phyloP scores from a whole-genome alignment of 2,797 vertebrate species.

The Scolopax rusticola region DNA sequence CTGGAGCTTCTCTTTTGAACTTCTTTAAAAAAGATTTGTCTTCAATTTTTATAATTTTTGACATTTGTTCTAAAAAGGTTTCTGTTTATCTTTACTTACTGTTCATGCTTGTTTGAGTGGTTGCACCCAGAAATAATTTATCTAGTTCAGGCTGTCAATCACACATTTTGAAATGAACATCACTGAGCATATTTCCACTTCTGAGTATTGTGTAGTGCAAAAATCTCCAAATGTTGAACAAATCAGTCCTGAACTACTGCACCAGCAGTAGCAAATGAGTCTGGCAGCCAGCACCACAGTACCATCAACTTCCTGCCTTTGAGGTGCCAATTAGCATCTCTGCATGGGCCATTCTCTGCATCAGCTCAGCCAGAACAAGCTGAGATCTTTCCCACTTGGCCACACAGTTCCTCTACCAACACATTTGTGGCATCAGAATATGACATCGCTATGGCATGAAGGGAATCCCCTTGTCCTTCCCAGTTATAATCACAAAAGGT shows the following conservation, averaged over 20 bases:
- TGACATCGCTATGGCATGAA: fast-evolving
- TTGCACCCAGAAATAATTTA: background rate
- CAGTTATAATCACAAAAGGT: background rate
- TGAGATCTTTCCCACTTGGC: background rate
- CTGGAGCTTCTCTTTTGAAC: background rate
- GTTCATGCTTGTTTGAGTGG: background rate
- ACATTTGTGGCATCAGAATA: background rate
- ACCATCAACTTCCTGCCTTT: background rate
- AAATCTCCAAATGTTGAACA: background rate
- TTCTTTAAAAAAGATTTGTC: background rate
- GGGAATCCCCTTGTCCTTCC: background rate
- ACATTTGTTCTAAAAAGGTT: background rate
- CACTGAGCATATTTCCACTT: background rate
- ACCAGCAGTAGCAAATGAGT: background rate
- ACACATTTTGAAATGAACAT: background rate
- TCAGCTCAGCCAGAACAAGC: background rate
- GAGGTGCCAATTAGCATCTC: background rate
- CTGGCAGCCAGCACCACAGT: background rate
- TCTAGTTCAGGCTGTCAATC: background rate
- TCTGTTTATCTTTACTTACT: background rate
- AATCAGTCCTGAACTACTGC: background rate
- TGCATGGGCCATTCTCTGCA: background rate
- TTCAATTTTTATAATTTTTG: background rate
- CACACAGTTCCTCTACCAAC: background rate
- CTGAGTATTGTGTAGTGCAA: background rate